Evolutionary conservation across 2,113 vertebrate species (phyloP).

Genomic region (Puma concolor): DNA sequence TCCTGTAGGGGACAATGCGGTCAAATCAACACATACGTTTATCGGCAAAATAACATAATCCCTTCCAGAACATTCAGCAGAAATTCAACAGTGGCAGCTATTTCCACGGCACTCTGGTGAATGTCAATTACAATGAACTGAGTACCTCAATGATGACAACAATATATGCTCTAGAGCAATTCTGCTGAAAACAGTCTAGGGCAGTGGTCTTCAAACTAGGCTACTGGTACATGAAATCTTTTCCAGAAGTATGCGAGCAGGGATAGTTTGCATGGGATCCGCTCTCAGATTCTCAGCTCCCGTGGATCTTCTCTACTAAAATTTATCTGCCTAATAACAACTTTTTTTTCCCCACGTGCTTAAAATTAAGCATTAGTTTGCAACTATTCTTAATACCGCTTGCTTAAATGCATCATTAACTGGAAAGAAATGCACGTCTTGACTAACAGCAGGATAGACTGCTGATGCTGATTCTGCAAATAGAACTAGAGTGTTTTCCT

Average conservation of each 20-base stretch:
- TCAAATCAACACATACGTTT: background rate
- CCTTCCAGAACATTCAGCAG: background rate
- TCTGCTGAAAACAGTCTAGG: background rate
- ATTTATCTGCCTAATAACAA: background rate
- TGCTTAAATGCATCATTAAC: background rate
- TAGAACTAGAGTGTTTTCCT: background rate
- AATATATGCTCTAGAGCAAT: background rate
- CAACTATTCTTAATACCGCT: background rate
- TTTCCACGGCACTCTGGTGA: background rate
- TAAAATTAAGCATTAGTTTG: conserved; percentile 36
- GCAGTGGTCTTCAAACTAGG: background rate
- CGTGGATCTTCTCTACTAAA: background rate
- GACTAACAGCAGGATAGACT: background rate
- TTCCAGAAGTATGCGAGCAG: background rate
- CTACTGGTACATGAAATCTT: background rate
- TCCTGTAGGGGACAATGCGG: background rate
- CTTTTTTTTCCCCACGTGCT: background rate
- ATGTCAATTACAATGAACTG: background rate
- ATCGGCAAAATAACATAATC: background rate
- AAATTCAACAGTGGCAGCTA: background rate
- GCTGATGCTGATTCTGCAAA: background rate
- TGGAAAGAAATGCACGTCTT: background rate
- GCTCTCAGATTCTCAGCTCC: background rate
- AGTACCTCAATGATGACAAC: background rate
- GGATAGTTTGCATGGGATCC: background rate